These are phyloP conservation scores for Otolemur garnettii DNA, from an alignment of 2,113 vertebrate species.

Conservation along the genomic window DNA sequence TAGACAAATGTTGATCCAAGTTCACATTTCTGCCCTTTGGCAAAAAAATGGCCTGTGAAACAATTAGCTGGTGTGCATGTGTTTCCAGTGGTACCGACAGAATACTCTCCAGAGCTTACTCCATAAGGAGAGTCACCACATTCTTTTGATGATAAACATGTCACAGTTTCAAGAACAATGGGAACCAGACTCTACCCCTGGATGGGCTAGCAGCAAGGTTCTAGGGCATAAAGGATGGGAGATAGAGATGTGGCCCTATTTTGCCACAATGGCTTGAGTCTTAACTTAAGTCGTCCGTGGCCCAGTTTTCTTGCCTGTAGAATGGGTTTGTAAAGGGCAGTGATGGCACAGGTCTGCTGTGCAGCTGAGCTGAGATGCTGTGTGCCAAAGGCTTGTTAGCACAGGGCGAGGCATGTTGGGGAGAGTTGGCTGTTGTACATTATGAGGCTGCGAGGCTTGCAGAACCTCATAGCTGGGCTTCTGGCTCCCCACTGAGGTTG, in stretches of 20 bases:
- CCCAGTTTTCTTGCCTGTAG: not conserved
- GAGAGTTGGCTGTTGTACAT: not conserved
- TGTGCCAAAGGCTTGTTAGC: too few relatives aligned
- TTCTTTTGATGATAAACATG: not conserved
- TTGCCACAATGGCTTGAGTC: not conserved
- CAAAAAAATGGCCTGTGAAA: not conserved
- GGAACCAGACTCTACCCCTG: not conserved
- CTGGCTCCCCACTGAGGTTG: not conserved
- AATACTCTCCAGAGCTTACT: not conserved
- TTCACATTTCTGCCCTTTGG: not conserved
- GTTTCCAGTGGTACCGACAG: fast-evolving
- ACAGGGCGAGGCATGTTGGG: fast-evolving
- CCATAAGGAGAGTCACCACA: fast-evolving
- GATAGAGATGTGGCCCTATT: not conserved
- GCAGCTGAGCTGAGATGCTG: not conserved
- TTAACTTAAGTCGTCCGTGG: not conserved
- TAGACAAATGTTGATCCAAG: not conserved
- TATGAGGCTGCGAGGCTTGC: not conserved
- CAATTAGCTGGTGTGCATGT: not conserved
- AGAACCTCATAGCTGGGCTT: not conserved
- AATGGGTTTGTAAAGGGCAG: not conserved
- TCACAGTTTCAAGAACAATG: not conserved
- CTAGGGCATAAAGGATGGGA: not conserved
- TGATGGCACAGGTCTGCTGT: not conserved
- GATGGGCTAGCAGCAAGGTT: not conserved